Evolutionary conservation across 1,140 invertebrate species (phyloP).

Genomic region (Sminthurides bifidus): DNA sequence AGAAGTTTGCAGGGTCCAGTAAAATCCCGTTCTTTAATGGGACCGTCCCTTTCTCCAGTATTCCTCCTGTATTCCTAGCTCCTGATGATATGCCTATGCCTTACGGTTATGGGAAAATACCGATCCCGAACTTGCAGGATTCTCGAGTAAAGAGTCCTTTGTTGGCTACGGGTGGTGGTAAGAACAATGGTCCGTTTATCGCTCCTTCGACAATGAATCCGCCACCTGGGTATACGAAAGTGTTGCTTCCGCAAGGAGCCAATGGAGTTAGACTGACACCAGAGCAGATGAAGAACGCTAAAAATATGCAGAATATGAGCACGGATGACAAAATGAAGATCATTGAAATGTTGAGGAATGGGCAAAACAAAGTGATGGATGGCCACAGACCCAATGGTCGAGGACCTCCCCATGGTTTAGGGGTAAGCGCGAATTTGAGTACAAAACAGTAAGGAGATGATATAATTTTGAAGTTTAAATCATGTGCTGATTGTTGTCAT

Average conservation of each 20-base stretch:
- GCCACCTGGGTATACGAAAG: constrained; percentile 23
- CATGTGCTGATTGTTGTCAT: no score
- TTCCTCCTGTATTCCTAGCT: constrained; percentile 29
- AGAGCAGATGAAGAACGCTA: constrained; percentile 6
- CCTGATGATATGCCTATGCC: constrained; percentile 28
- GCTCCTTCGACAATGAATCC: constrained; percentile 6
- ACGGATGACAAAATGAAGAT: constrained; percentile 22
- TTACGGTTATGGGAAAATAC: constrained; percentile 29
- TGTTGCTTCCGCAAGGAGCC: constrained; percentile 21
- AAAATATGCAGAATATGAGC: constrained; percentile 7
- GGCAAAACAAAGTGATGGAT: constrained; percentile 5
- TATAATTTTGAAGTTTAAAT: no score
- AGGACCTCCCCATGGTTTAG: no score
- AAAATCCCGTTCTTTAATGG: constrained; percentile 32
- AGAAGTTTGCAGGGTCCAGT: constrained; percentile 30
- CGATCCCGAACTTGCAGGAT: constrained; percentile 27
- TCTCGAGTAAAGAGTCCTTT: constrained; percentile 5
- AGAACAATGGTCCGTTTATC: not conserved
- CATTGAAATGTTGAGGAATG: constrained; percentile 7
- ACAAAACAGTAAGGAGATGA: no score
- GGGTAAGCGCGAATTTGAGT: no score
- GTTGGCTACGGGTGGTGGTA: no score
- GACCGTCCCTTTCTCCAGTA: constrained; percentile 15
- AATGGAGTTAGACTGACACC: constrained; percentile 5
- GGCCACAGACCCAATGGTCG: no score